phyloP scores from a whole-genome alignment of 2,888 invertebrate genomes.

The Dryomyza anilis region DNA sequence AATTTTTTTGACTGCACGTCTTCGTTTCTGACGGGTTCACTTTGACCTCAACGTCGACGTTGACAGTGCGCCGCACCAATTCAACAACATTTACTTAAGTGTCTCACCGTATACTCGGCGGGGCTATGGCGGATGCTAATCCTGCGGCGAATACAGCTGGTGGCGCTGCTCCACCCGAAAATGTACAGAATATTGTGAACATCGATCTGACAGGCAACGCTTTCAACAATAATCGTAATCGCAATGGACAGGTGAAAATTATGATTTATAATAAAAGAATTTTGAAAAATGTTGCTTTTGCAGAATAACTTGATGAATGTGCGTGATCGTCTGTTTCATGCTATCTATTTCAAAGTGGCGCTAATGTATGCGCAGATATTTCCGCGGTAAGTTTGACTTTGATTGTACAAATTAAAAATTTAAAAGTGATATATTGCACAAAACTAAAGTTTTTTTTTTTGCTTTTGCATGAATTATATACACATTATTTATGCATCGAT shows the following conservation, averaged over 20 bases:
- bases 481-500: neutral
- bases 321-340: slow-evolving; percentile 91
- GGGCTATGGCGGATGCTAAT: slow-evolving; percentile 21
- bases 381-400: slow-evolving; percentile 81
- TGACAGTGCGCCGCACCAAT: too few relatives aligned
- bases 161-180: slow-evolving; percentile 22
- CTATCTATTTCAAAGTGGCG: slow-evolving; percentile 90
- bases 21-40: neutral
- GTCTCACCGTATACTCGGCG: too few relatives aligned
- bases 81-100: too few relatives aligned
- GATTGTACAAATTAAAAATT: too few relatives aligned
- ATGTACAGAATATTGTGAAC: slow-evolving; percentile 38
- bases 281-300: slow-evolving; percentile 9
- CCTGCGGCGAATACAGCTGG: slow-evolving; percentile 12
- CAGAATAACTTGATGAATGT: slow-evolving; percentile 82
- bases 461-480: slow-evolving; percentile 46
- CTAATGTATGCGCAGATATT: slow-evolving; percentile 90
- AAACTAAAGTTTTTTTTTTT: too few relatives aligned
- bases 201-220: slow-evolving; percentile 44
- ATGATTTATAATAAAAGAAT: neutral
- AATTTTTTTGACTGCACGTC: neutral
- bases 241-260: slow-evolving; percentile 41
- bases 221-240: slow-evolving; percentile 53
- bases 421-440: too few relatives aligned
- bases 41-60: neutral